These are phyloP conservation scores for Sminthopsis crassicaudata DNA, from an alignment of 2,113 vertebrate species.

Conservation along the genomic window DNA sequence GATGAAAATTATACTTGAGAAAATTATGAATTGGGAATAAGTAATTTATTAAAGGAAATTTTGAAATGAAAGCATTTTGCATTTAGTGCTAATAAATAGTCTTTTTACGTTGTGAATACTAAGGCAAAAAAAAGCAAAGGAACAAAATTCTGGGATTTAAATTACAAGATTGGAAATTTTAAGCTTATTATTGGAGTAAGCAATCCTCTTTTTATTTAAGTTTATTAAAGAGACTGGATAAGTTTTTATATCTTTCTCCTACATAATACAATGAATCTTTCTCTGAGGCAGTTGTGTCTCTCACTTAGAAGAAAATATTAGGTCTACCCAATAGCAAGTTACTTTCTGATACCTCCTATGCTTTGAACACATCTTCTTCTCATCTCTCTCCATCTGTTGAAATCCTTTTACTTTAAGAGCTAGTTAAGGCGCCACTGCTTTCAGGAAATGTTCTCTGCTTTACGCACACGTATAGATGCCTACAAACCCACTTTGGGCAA, in stretches of 20 bases:
- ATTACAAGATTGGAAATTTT: not conserved
- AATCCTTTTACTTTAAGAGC: not conserved
- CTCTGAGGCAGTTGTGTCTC: not conserved
- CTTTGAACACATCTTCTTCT: not conserved
- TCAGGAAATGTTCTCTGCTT: not conserved
- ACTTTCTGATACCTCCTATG: not conserved
- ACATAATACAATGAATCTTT: not conserved
- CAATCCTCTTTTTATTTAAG: not conserved
- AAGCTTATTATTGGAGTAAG: not conserved
- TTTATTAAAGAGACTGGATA: not conserved
- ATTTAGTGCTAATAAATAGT: not conserved
- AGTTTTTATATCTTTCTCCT: not conserved
- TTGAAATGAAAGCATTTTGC: not conserved
- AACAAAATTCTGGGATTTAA: not conserved
- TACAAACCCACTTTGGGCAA: not conserved
- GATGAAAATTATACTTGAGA: not conserved
- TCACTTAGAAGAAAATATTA: not conserved
- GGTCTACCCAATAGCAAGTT: not conserved
- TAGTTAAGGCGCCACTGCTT: not conserved
- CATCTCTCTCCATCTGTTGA: not conserved
- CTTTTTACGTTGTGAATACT: not conserved
- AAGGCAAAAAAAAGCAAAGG: not conserved
- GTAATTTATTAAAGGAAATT: not conserved
- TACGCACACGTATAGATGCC: not conserved
- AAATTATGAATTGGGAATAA: not conserved